Evolutionary conservation across 1,140 invertebrate species (phyloP).

Genomic region (Bombus confusus): DNA sequence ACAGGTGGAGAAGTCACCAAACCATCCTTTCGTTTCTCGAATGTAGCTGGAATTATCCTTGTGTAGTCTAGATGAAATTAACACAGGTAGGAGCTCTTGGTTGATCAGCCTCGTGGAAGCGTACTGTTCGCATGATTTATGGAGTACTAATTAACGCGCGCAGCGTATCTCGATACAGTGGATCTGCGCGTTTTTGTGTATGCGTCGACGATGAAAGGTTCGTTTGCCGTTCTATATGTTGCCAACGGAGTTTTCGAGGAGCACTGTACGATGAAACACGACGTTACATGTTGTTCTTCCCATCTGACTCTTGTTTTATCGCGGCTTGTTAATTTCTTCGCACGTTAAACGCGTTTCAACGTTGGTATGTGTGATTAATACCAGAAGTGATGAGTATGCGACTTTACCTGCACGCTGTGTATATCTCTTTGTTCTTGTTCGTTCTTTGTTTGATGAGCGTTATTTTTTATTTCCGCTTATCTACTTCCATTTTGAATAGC

Average conservation of each 20-base stretch:
- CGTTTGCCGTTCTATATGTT: conserved; percentile 40
- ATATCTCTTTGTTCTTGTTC: not conserved
- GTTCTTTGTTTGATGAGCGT: not conserved
- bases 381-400: not conserved
- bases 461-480: not conserved
- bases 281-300: conserved; percentile 11
- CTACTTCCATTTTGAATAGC: not conserved
- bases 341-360: not conserved
- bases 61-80: conserved; percentile 57
- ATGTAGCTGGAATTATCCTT: conserved; percentile 16
- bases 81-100: conserved; percentile 59
- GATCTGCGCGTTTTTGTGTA: conserved; percentile 20
- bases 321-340: conserved; percentile 27
- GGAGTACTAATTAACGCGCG: conserved; percentile 67
- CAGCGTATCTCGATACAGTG: conserved; percentile 56
- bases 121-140: conserved; percentile 71
- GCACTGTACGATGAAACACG: conserved; percentile 1
- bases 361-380: conserved; percentile 10
- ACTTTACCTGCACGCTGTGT: not conserved
- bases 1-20: not conserved
- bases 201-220: conserved; percentile 38
- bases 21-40: not conserved
- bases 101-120: conserved; percentile 66
- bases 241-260: conserved; percentile 4
- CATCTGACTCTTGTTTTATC: conserved; percentile 10